Percentiles rank a stretch among this genome's conserved stretches.
Conservation (phyloP, 2,113 vertebrate species). For the Zapornia atra region DNA sequence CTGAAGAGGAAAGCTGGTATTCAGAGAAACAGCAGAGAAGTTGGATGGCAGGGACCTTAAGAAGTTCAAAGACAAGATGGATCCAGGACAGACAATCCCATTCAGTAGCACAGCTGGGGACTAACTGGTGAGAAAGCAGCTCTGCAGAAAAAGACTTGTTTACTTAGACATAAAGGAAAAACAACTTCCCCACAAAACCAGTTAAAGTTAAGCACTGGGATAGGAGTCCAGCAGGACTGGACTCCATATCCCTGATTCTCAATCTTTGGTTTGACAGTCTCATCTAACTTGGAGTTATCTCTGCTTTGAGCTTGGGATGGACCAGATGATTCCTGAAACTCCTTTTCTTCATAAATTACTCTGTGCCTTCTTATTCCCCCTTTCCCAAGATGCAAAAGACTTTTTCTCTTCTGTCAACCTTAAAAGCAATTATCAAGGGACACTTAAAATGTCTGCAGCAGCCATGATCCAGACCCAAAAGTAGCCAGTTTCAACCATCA, state of each 20-base stretch:
- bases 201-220: not conserved
- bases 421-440: not conserved
- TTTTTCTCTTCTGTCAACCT: not conserved
- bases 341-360: not conserved
- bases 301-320: not conserved
- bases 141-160: not conserved
- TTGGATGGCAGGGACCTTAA: not conserved
- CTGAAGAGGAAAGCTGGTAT: not conserved
- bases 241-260: not conserved
- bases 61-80: not conserved
- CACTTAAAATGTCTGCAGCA: not conserved
- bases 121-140: not conserved
- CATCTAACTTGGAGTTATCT: not conserved
- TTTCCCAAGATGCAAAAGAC: not conserved
- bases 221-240: not conserved
- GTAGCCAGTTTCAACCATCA: not conserved
- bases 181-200: not conserved
- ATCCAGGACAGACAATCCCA: not conserved
- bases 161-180: not conserved
- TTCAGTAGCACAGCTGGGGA: not conserved
- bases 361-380: not conserved
- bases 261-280: rapidly evolving
- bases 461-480: not conserved
- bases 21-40: not conserved
- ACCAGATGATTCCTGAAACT: not conserved